Evolutionary conservation across 1,140 invertebrate species (phyloP).

Genomic region (Stegodyphus dumicola): DNA sequence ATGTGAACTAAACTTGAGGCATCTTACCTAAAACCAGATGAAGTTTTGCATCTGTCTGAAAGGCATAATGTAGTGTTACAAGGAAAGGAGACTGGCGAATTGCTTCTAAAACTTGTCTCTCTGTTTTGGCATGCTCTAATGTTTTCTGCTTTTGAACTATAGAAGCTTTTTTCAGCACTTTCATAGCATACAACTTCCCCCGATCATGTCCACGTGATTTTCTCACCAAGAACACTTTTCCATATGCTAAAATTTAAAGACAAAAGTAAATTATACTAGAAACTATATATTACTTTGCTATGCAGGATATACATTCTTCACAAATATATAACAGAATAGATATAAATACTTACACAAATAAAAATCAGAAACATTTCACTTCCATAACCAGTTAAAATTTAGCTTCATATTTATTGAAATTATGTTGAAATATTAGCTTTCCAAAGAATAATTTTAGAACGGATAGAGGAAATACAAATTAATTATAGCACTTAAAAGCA

Average conservation of each 20-base stretch:
- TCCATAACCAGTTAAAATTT: too few species aligned
- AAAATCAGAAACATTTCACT: too few species aligned
- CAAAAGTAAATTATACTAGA: constrained; percentile 16
- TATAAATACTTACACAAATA: too few species aligned
- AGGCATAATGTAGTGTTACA: constrained; percentile 92
- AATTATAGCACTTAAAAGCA: background rate
- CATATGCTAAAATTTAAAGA: constrained; percentile 82
- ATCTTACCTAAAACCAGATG: constrained; percentile 89
- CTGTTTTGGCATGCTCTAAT: constrained; percentile 92
- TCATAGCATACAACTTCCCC: constrained; percentile 92
- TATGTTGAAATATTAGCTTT: background rate
- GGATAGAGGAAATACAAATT: background rate
- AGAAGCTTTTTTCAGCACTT: constrained; percentile 89
- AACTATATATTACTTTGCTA: background rate
- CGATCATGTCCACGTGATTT: constrained; percentile 81
- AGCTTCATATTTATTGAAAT: too few species aligned
- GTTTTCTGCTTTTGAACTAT: constrained; percentile 94
- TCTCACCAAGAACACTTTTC: constrained; percentile 91
- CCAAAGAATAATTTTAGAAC: background rate
- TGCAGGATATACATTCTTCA: too few species aligned
- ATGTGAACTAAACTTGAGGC: constrained; percentile 57
- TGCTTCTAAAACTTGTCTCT: constrained; percentile 87
- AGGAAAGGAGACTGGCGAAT: constrained; percentile 90
- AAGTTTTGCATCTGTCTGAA: constrained; percentile 91
- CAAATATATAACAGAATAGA: too few species aligned